These are phyloP conservation scores for Lepeophtheirus salmonis DNA, from an alignment of 1,140 invertebrate species.

Conservation along the genomic window DNA sequence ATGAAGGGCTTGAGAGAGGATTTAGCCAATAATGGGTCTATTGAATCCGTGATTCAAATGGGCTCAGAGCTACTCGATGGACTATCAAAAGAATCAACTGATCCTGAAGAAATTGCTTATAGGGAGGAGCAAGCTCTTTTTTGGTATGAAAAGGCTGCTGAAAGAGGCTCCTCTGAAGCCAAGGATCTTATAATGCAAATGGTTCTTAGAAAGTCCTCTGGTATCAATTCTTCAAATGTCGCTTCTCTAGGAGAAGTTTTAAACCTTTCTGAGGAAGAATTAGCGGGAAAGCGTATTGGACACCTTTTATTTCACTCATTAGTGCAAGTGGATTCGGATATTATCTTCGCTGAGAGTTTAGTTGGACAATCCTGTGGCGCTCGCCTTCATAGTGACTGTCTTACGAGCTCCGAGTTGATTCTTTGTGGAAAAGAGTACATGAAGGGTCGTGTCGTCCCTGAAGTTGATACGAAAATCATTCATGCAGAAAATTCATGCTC, in stretches of 20 bases:
- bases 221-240: not conserved
- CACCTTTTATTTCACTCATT: not conserved
- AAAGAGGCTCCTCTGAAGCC: not conserved
- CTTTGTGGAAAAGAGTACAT: not conserved
- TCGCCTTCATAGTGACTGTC: not conserved
- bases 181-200: not conserved
- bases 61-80: not conserved
- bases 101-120: not conserved
- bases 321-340: not conserved
- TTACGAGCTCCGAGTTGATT: not conserved
- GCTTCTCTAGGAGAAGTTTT: not conserved
- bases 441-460: not conserved
- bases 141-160: not conserved
- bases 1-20: not conserved
- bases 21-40: not conserved
- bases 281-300: not conserved
- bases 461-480: not conserved
- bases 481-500: not conserved
- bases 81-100: not conserved
- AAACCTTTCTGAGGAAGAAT: not conserved
- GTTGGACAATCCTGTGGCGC: not conserved
- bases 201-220: not conserved
- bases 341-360: not conserved
- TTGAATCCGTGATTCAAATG: not conserved
- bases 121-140: not conserved